Percentiles rank a stretch among this genome's conserved stretches.
Evolutionary conservation across 2,888 invertebrate genomes (phyloP).

Genomic region (Syrphus vitripennis): DNA sequence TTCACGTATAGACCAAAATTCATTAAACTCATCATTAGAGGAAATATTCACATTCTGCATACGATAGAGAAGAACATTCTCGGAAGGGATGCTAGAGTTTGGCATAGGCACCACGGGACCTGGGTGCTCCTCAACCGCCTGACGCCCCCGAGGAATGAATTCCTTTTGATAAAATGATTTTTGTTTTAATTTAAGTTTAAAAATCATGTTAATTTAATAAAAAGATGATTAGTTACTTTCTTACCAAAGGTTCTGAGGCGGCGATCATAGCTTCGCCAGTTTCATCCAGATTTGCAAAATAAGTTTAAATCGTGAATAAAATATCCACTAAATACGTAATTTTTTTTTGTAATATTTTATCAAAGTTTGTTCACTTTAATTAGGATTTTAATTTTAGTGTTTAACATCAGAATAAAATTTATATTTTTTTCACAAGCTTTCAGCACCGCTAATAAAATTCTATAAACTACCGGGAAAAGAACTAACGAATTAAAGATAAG

Average conservation of each 20-base stretch:
- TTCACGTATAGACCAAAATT: conserved; percentile 84
- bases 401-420: background rate
- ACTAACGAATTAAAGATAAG: background rate
- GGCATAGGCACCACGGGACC: conserved; percentile 84
- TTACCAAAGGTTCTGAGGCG: conserved; percentile 94
- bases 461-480: background rate
- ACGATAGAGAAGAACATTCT: conserved; percentile 87
- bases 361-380: background rate
- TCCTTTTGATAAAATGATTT: conserved; percentile 83
- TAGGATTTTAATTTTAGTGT: background rate
- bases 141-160: conserved; percentile 93
- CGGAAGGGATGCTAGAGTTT: conserved; percentile 81
- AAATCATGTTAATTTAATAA: background rate
- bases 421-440: background rate
- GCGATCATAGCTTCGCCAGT: conserved; percentile 92
- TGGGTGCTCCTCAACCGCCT: conserved; percentile 89
- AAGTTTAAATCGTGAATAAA: conserved; percentile 62
- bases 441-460: background rate
- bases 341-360: background rate
- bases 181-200: background rate
- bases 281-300: conserved; percentile 93
- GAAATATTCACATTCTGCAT: conserved; percentile 89
- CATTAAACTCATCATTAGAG: conserved; percentile 82
- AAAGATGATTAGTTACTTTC: conserved; percentile 9
- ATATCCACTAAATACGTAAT: conserved; percentile 41